Evolutionary conservation across 2,113 vertebrate species (phyloP), one percentile per base, ranked within the genome.

Genomic region (Terrapene triunguis): DNA sequence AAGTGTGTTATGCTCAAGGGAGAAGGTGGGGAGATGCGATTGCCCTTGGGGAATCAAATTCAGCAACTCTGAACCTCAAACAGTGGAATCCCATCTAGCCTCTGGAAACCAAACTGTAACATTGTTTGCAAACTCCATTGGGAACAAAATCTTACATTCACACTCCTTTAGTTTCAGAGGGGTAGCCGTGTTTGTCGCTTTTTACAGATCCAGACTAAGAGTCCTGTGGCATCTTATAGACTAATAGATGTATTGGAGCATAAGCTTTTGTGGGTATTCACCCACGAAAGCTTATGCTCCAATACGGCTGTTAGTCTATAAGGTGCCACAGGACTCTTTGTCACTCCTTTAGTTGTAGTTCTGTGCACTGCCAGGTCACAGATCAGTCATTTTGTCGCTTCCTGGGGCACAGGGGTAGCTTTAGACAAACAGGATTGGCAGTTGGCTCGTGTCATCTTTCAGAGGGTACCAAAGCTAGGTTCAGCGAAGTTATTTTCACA

Each of bases 351-450:
- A 50, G 24, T 25, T 50, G 27, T 38, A 42, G 1, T 17, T 89
- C 29, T 65, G 32, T 78, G 5, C n/a, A 80, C 42, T 94, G 14
- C 38, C n/a, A 76, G 47, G 17, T 69, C 27, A 76, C 32, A 93
- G 38, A 74, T 38, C 44, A 10, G 27, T 22, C 21, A 11, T n/a
- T 59, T 62, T 51, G 48, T 35, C 6, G 2, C 24, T 80, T 22
- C 8, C 53, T 85, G 25, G 55, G 47, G 8, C 0, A 0, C 25
- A 7, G 42, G 6, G 4, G 1, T 48, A 53, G 1, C 19, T 35
- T 14, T 17, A 17, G 16, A n/a, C 62, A 65, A 65, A n/a, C 32
- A n/a, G 24, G 50, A 8, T 38, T n/a, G 51, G 51, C 54, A 65
- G 24, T 10, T 76, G 38, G 2, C 38, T 85, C 24, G 10, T 4